These are phyloP conservation scores for Cirrhinus molitorella DNA, from an alignment of 2,797 vertebrate genomes.

Conservation along the genomic window DNA sequence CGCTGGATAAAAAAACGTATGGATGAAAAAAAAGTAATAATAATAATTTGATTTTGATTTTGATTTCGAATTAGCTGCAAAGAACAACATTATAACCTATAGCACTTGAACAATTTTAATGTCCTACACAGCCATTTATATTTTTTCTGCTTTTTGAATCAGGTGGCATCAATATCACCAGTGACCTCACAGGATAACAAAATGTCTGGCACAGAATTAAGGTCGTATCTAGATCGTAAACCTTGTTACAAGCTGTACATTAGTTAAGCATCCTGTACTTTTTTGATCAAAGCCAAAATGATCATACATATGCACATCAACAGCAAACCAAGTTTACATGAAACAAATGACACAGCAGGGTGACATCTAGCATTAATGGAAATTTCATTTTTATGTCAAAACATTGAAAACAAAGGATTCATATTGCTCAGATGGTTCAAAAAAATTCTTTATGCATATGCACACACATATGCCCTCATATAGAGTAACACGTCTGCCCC, in stretches of 20 bases:
- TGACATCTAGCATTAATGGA: background rate
- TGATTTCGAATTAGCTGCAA: background rate
- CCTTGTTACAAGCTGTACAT: background rate
- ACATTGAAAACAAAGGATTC: constrained; percentile 4
- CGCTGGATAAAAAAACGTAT: background rate
- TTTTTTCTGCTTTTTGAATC: background rate
- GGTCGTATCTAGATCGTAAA: background rate
- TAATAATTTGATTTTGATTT: too few relatives aligned
- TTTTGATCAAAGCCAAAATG: background rate
- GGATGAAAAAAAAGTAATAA: too few relatives aligned
- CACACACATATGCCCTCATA: constrained; percentile 45
- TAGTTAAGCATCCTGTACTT: background rate
- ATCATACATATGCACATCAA: background rate
- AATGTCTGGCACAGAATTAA: background rate
- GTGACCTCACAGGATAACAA: background rate
- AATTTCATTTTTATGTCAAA: background rate
- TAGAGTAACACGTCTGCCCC: constrained; percentile 35
- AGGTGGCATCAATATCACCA: background rate
- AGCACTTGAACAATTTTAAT: background rate
- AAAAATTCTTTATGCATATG: constrained; percentile 38
- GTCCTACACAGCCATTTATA: background rate
- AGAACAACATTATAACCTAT: background rate
- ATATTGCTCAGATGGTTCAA: background rate
- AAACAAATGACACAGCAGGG: background rate
- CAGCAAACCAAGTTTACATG: background rate